Evolutionary conservation across 2,797 vertebrate species (phyloP).

Genomic region (Dallia pectoralis): DNA sequence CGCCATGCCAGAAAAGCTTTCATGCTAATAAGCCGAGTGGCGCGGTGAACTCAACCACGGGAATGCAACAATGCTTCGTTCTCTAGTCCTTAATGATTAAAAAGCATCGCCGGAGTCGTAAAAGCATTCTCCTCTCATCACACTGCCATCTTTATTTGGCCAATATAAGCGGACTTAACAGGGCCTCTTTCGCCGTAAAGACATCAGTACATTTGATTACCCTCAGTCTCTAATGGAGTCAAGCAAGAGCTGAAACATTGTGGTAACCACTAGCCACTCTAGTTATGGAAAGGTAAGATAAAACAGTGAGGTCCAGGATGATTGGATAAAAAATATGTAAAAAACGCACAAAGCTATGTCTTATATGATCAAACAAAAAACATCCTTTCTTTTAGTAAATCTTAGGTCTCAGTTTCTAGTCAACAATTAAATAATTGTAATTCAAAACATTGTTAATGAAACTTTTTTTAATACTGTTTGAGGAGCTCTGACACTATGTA

Average conservation of each 20-base stretch:
- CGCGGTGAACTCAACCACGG: conserved; percentile 2
- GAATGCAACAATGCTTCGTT: neutral
- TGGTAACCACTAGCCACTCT: conserved; percentile 28
- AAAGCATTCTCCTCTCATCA: conserved; percentile 27
- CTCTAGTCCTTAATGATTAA: conserved; percentile 33
- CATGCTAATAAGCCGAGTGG: conserved; percentile 46
- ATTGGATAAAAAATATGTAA: neutral
- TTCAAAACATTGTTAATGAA: too few species aligned
- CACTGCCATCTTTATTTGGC: conserved; percentile 39
- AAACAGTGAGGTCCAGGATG: neutral
- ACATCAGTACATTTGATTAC: conserved; percentile 44
- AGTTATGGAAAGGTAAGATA: neutral
- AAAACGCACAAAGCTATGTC: too few species aligned
- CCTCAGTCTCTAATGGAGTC: conserved; percentile 14
- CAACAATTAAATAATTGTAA: too few species aligned
- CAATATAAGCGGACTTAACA: conserved; percentile 43
- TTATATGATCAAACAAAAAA: too few species aligned
- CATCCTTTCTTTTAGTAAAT: too few species aligned
- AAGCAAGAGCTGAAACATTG: conserved; percentile 21
- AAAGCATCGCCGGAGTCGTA: conserved; percentile 28
- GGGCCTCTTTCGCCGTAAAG: conserved; percentile 37
- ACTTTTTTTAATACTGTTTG: too few species aligned
- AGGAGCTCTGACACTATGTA: too few species aligned
- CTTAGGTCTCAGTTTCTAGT: too few species aligned
- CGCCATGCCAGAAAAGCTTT: conserved; percentile 65